Base-by-base conservation (phyloP, 2,888 invertebrate species). In the Acanthococcus lagerstroemiae region DNA sequence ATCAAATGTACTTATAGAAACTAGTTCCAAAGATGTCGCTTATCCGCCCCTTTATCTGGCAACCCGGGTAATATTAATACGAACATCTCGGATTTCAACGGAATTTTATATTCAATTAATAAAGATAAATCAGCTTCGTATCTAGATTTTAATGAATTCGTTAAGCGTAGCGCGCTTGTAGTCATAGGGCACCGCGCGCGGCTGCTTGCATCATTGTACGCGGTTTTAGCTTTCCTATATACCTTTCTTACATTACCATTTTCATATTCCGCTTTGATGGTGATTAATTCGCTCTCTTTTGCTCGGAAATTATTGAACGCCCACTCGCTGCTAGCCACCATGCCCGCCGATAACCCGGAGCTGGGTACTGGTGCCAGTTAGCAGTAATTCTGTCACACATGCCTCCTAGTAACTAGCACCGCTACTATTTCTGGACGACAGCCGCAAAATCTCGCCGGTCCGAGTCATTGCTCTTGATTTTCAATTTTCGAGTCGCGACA, bases 31-130 rank as follows among this genome's bases (percentile, higher is more conserved):
- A 19, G 6, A 9, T 21, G n/a, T 17, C 22, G 27, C 26, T 52
- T 54, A 54, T 52, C 54, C 63, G 63, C 37, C 30, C 30, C 21
- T 2, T 52, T n/a, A 63, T 63, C 63, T 63, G 9, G 24, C 3
- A 26, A 27, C 25, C 12, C 17, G 19, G 26, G 27, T 21, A 44
- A 19, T 61, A 61, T 61, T 61, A 52, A 61, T 61, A 61, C 61
- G 30, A 37, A 37, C 52, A 37, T 63, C 63, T 63, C 63, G 54
- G 54, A 63, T 63, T 63, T 63, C 63, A 63, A 63, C 63, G 25
- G 37, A 63, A 63, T 63, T 63, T 52, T 63, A 63, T 63, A 44
- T 63, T 63, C 63, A 63, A 63, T 63, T 63, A 63, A 63, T 54
- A 63, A 52, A 63, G 54, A 63, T 63, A 63, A 63, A 63, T 63